Evolutionary conservation across 64 coral and sea anemone genomes (phyloP), one percentile per base, ranked within the genome.

Genomic region (Catalaphyllia jardinei): DNA sequence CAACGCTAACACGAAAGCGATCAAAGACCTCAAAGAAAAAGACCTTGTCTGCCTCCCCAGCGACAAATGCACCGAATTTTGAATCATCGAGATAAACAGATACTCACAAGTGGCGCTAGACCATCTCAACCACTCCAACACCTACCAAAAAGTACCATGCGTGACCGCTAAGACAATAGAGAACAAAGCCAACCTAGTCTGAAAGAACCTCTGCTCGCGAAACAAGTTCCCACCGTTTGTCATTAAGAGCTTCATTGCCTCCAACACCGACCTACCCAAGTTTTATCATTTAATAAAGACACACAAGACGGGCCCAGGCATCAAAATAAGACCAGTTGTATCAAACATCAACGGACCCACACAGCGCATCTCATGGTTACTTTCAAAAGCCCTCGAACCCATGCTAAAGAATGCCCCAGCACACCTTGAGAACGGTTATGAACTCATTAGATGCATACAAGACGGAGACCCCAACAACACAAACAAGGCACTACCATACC

Each of bases 271-370:
- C 31, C 73, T 92, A 8, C 83, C 83, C 24, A 72, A 20, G 29
- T 92, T 87, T n/a, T n/a, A n/a, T n/a, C n/a, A n/a, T n/a, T n/a
- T n/a, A n/a, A n/a, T n/a, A n/a, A n/a, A n/a, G n/a, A 92, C 82
- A 3, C 90, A 92, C 74, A 92, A 92, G 72, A 75, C 86, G 0
- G 22, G 15, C 22, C 91, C 76, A 31, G 76, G 13, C 8, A 60
- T 80, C 12, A 87, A 92, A 52, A 92, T 92, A 64, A 67, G 83
- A 87, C 83, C 84, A 2, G 87, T 92, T 15, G 62, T 92, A 57
- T 86, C 90, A 2, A 92, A 92, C 91, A 57, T 86, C 90, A 2
- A 92, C 18, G 78, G 89, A 46, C 89, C 89, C 2, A 91, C 79
- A 38, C 7, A 61, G 19, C 67, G 80, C 63, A 74, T 91, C 51